Evolutionary conservation across 1,140 invertebrate genomes (phyloP).

Genomic region (Drosophila mayri): DNA sequence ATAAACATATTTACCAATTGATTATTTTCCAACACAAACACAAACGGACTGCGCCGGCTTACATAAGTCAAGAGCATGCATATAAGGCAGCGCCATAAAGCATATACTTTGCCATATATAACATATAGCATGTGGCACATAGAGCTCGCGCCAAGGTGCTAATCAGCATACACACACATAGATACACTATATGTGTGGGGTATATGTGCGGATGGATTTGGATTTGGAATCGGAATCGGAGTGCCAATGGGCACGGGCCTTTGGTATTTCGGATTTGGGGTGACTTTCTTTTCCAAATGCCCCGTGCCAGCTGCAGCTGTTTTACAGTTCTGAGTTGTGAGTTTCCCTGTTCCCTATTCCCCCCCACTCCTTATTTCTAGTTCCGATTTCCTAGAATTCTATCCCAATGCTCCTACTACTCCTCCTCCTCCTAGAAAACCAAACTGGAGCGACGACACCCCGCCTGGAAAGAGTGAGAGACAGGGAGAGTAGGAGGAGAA

Average conservation of each 20-base stretch:
- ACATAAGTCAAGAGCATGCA: slow-evolving; percentile 33
- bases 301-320: slow-evolving; percentile 55
- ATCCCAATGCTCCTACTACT: slow-evolving; percentile 1
- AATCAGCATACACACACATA: slow-evolving; percentile 66
- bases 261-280: slow-evolving; percentile 45
- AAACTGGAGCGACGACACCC: slow-evolving; percentile 42
- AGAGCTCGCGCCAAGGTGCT: slow-evolving; percentile 68
- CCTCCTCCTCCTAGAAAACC: not conserved
- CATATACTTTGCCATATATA: not conserved
- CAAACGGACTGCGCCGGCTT: slow-evolving; percentile 34
- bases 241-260: slow-evolving; percentile 23
- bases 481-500: not conserved
- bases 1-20: slow-evolving; percentile 83
- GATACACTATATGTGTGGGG: slow-evolving; percentile 39
- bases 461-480: slow-evolving; percentile 1
- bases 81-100: slow-evolving; percentile 1
- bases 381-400: slow-evolving; percentile 41
- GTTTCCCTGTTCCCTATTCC: slow-evolving; percentile 16
- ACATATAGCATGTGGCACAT: slow-evolving; percentile 39
- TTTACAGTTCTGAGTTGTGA: slow-evolving; percentile 16
- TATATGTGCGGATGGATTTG: slow-evolving; percentile 31
- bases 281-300: slow-evolving; percentile 74
- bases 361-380: slow-evolving; percentile 6
- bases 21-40: slow-evolving; percentile 70
- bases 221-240: slow-evolving; percentile 44